phyloP scores from a whole-genome alignment of 2,113 vertebrate species.

The Heterochromis multidens region DNA sequence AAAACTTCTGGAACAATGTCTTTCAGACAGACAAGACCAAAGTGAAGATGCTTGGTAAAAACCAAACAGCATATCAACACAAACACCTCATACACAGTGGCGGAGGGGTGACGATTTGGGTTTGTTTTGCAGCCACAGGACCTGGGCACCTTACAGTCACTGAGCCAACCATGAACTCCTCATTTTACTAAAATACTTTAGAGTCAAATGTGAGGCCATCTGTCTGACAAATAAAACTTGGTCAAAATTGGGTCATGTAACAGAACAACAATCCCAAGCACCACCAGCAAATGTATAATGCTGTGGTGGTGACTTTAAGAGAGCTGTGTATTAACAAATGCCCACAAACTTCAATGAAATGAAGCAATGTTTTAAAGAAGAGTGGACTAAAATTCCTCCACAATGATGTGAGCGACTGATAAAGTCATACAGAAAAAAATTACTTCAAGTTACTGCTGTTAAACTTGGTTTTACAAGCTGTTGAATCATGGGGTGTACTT shows the following conservation, averaged over 20 bases:
- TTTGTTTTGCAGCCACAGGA: neutral
- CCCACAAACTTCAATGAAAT: neutral
- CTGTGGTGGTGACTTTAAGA: neutral
- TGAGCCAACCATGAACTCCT: neutral
- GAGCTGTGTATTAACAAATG: neutral
- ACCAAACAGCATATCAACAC: neutral
- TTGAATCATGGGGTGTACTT: neutral
- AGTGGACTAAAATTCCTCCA: neutral
- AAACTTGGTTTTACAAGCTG: neutral
- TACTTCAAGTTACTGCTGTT: neutral
- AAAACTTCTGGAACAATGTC: neutral
- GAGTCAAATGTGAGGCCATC: neutral
- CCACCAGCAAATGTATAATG: neutral
- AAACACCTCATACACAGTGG: neutral
- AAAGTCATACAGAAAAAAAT: neutral
- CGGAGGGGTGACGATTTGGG: neutral
- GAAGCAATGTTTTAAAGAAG: neutral
- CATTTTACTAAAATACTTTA: neutral
- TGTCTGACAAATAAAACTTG: neutral
- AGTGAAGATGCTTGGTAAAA: neutral
- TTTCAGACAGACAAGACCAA: neutral
- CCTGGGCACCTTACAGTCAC: neutral
- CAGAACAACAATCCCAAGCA: neutral
- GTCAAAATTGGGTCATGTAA: neutral
- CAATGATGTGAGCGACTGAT: neutral